Evolutionary conservation across 92 coral and sea anemone species (phyloP).

Genomic region (Desmophyllum pertusum): DNA sequence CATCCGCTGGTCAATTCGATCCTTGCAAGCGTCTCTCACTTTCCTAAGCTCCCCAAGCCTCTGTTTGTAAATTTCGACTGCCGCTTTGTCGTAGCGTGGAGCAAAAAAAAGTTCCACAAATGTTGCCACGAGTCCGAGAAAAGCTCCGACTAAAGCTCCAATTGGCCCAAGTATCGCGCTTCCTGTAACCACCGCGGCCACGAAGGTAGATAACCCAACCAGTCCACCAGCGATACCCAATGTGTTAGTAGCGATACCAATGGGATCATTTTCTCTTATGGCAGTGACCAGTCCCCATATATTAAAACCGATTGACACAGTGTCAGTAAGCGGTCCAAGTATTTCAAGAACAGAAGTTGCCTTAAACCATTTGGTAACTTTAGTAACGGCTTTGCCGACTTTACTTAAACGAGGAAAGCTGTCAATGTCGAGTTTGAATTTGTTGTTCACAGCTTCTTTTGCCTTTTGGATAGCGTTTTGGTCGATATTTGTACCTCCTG

Average conservation of each 20-base stretch:
- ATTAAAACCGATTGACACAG: slow-evolving; percentile 9
- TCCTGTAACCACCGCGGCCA: slow-evolving; percentile 17
- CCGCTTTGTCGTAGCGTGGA: background rate
- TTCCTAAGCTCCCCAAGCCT: background rate
- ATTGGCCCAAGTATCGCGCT: slow-evolving; percentile 17
- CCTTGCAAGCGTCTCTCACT: background rate
- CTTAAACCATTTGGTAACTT: slow-evolving; percentile 21
- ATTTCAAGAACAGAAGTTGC: slow-evolving; percentile 18
- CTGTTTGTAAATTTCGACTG: background rate
- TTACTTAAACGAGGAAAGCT: slow-evolving; percentile 6
- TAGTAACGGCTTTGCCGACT: slow-evolving; percentile 9
- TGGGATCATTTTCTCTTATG: slow-evolving; percentile 17
- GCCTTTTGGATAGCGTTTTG: background rate
- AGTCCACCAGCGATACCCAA: slow-evolving; percentile 27
- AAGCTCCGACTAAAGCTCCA: slow-evolving; percentile 15
- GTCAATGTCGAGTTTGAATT: background rate
- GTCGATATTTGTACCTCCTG: background rate
- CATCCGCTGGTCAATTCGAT: background rate
- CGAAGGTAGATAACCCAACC: background rate
- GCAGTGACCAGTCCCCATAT: slow-evolving; percentile 28
- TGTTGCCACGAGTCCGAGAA: slow-evolving; percentile 8
- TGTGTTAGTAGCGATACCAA: slow-evolving; percentile 16
- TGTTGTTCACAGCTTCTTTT: background rate
- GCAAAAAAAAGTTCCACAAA: slow-evolving; percentile 11
- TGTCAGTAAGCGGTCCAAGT: slow-evolving; percentile 24